Base-by-base conservation (phyloP, 2,113 vertebrate genomes). In the Apeltes quadracus region DNA sequence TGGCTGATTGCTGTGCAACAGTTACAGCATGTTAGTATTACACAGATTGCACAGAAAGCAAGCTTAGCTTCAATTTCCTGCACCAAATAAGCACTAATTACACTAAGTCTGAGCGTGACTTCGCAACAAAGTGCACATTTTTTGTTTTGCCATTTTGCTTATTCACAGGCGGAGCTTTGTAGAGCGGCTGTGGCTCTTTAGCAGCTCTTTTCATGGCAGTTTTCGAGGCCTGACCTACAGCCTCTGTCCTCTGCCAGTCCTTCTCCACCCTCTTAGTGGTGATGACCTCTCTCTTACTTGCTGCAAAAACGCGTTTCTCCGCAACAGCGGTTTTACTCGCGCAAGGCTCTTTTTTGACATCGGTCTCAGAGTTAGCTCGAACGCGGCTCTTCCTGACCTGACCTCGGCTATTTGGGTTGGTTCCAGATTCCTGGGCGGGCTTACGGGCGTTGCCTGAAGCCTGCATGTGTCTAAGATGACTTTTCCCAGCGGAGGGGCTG, bases 61-160 rank as follows among this genome's bases (percentile, higher is more conserved):
- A 87, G 87, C 87, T 83, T 76, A 84, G 61, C 63, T 85, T 84
- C 68, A 83, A 83, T 73, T 78, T 79, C 69, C 61, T 74, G 76
- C 63, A 80, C 57, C 72, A 54, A 61, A 79, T 78, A 72, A 89
- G 50, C 70, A 74, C 39, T 74, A 65, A 61, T 46, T 70, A 75
- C 80, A 83, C 29, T 29, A 29, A 29, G 69, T 72, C 57, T 23
- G 39, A 5, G 11, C 38, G 53, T 91, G 91, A 93, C 81, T 94
- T 94, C 70, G 87, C 74, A 54, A 90, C 84, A 90, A 90, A 87
- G 69, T 93, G 88, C 72, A 88, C 86, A 78, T 91, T 92, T 91
- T 93, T 94, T 55, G 77, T 84, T 88, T 92, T 94, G 56, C 88
- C 86, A 59, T 89, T 89, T 75, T 83, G 71, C 66, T 87, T 93